Conservation (phyloP, 2,113 vertebrate species). For the Blennius ocellaris region DNA sequence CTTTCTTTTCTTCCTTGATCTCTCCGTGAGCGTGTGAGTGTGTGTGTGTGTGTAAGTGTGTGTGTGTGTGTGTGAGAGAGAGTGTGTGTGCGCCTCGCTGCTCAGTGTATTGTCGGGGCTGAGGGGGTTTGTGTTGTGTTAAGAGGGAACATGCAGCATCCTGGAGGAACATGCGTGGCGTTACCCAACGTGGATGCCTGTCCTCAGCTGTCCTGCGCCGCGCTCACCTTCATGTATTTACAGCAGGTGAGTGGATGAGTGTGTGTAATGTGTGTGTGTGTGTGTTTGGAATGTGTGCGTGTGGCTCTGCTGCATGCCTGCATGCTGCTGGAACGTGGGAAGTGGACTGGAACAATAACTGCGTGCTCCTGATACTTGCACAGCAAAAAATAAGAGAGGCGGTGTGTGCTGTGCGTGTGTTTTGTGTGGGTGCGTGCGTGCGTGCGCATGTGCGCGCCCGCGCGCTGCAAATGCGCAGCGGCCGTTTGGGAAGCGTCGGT, state of each 20-base stretch:
- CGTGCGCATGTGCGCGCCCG: neutral
- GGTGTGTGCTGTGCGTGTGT: neutral
- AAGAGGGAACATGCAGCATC: slow-evolving; percentile 92
- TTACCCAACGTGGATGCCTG: slow-evolving; percentile 95
- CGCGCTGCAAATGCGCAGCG: neutral
- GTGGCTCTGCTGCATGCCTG: neutral
- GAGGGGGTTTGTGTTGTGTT: slow-evolving; percentile 54
- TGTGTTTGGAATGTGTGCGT: neutral
- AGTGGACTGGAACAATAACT: slow-evolving; percentile 16
- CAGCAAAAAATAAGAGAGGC: neutral
- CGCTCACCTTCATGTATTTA: slow-evolving; percentile 99
- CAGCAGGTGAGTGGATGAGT: slow-evolving; percentile 92
- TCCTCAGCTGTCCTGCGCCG: slow-evolving; percentile 97
- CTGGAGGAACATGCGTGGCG: slow-evolving; percentile 96
- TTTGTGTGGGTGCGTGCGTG: neutral
- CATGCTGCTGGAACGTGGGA: slow-evolving; percentile 21
- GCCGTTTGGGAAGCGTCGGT: slow-evolving; percentile 11
- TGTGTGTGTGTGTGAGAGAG: too few species aligned
- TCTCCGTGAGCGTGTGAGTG: too few species aligned
- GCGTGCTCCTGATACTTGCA: neutral
- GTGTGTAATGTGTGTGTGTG: neutral
- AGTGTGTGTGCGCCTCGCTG: neutral
- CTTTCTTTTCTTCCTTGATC: slow-evolving; percentile 14
- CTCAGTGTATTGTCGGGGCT: slow-evolving; percentile 34
- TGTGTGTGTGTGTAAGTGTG: too few species aligned